Base-by-base conservation (phyloP, 2,113 vertebrate genomes). In the Drymodes brunneopygia region DNA sequence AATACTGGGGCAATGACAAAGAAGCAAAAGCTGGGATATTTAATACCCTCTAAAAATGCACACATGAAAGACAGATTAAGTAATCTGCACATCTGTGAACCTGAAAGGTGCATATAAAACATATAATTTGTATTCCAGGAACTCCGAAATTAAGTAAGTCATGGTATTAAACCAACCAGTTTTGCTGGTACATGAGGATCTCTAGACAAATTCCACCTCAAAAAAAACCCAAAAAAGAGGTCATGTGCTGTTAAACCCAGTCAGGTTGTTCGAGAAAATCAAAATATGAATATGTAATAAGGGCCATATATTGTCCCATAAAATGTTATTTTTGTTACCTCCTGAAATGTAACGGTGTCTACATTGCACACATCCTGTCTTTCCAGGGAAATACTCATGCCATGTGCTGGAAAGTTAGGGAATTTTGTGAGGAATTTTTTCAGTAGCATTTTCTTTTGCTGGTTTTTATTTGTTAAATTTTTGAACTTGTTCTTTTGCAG, bases 331-430 rank as follows among this genome's bases (percentile, higher is more conserved):
- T 91, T 64, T 78, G 23, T 89, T 74, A 36, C 4, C 11, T 54
- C 8, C 17, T 78, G 75, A 83, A 81, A 58, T 50, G 3, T 5
- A 45, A 7, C 13, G 33, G 15, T 22, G 19, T 48, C 57, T 61
- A 1, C n/a, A 15, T n/a, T 48, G 13, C 28, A 48, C 44, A 78
- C 28, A 64, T 84, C 17, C 71, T 84, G 81, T 95, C 98, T 95
- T 94, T 99, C 98, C 98, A 98, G 98, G 94, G 98, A 98, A 97
- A 98, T 98, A 90, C 98, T 98, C 28, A 95, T 89, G 80, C 98
- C 98, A 64, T 98, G 98, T 58, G 98, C 90, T 96, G 96, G 98
- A 91, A 99, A 97, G 92, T 95, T 98, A 60, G 27, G 94, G 78
- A 99, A 98, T 97, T 98, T 98, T 36, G 94, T 64, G 60, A 98